Evolutionary conservation across 2,797 vertebrate genomes (phyloP).

Genomic region (Aphelocoma californica): DNA sequence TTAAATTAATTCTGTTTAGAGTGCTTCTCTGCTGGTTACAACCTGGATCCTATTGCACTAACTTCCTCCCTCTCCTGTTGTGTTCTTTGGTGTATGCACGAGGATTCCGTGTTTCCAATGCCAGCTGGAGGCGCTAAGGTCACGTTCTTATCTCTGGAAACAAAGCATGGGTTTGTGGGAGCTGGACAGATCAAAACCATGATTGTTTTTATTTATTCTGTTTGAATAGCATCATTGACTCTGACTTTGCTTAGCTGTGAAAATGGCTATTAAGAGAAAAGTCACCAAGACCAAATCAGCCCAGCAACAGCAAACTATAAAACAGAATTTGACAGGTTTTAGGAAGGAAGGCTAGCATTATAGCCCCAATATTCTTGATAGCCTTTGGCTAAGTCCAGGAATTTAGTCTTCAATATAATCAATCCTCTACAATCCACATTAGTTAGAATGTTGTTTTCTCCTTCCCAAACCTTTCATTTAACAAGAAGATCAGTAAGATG

Average conservation of each 20-base stretch:
- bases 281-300: not conserved
- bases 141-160: not conserved
- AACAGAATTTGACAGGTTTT: not conserved
- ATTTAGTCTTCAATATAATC: constrained; percentile 16
- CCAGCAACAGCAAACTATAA: not conserved
- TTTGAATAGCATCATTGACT: not conserved
- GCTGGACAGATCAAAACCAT: not conserved
- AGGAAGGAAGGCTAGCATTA: not conserved
- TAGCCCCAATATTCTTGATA: not conserved
- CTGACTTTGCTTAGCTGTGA: not conserved
- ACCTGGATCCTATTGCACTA: not conserved
- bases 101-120: rapidly evolving
- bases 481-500: constrained; percentile 42
- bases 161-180: not conserved
- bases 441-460: constrained; percentile 52
- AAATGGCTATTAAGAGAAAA: not conserved
- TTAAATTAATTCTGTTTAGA: constrained; percentile 31
- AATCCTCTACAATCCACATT: constrained; percentile 24
- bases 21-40: not conserved
- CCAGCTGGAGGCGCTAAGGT: not conserved
- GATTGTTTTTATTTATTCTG: not conserved
- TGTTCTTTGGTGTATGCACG: not conserved
- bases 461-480: constrained; percentile 43
- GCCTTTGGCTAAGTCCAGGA: constrained; percentile 4
- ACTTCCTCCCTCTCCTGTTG: not conserved